These are phyloP conservation scores for Acromyrmex heyeri DNA, from an alignment of 1,140 invertebrate species.

Conservation along the genomic window DNA sequence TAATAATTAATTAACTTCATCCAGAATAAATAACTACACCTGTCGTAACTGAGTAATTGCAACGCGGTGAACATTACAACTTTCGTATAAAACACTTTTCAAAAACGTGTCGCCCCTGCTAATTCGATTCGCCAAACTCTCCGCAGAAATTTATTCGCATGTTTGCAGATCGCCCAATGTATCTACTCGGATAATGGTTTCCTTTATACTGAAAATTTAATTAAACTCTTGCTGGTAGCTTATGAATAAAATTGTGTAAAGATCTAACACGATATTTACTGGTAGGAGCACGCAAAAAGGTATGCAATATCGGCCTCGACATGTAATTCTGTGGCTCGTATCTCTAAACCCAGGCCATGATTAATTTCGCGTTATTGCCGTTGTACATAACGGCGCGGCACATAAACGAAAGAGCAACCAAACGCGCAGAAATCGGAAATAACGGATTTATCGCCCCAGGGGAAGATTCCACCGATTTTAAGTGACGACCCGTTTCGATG, in stretches of 20 bases:
- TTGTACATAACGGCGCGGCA: background rate
- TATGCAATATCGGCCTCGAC: conserved; percentile 47
- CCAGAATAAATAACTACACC: background rate
- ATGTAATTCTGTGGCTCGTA: conserved; percentile 54
- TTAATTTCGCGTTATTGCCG: conserved; percentile 60
- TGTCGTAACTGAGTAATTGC: background rate
- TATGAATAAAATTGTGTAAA: conserved; percentile 54
- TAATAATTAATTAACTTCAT: conserved; percentile 45
- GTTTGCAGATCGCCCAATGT: conserved; percentile 22
- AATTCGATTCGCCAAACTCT: conserved; percentile 16
- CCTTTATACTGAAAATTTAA: conserved; percentile 57
- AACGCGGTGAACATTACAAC: background rate
- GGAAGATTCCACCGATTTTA: conserved; percentile 54
- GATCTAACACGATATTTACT: conserved; percentile 57
- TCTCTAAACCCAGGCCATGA: conserved; percentile 44
- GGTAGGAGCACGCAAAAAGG: conserved; percentile 6
- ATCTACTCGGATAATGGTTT: conserved; percentile 50
- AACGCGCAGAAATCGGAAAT: conserved; percentile 48
- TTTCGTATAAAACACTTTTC: background rate
- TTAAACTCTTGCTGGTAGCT: conserved; percentile 43
- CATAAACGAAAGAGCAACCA: conserved; percentile 14
- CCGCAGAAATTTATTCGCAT: conserved; percentile 52
- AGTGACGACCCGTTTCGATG: conserved; percentile 26
- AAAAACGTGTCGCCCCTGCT: conserved; percentile 19
- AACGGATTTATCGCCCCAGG: conserved; percentile 49